Evolutionary conservation across 1,140 invertebrate species (phyloP), one percentile per base, ranked within the genome.

Genomic region (Zaprionus africanus): DNA sequence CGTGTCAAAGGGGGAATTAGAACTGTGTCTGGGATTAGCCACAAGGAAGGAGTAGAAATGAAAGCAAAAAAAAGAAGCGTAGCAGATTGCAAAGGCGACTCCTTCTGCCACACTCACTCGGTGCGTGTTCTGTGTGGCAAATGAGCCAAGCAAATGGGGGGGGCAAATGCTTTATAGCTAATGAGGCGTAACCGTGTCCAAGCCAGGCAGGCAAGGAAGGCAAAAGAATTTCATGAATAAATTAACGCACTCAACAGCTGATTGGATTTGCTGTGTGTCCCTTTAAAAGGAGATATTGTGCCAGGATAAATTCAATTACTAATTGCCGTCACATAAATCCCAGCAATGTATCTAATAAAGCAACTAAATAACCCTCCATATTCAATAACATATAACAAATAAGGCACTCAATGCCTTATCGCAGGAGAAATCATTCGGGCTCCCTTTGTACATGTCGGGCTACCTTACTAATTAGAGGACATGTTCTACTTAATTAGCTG

Each of bases 171-270:
- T 65, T 31, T 62, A 43, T 64, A 19, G 51, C 71, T 69, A 74
- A 74, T 70, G 67, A 53, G 53, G 53, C 59, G 17, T 57, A 59
- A 26, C 38, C 65, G 46, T 54, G 22, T 70, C 38, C 5, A 17
- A 13, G 36, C 54, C 54, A 11, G 31, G 9, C 4, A 34, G 31
- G 9, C 4, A 34, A 9, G 31, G 22, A 38, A 46, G 53, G 54
- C 12, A 54, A 59, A 53, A 53, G 59, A 81, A 81, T 71, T 81
- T 79, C 78, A 87, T 88, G 84, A 88, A 87, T 87, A 87, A 87
- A 87, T 84, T 87, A 88, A 81, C 81, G 57, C 78, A 71, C 62
- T 84, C 81, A 80, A 80, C 84, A 81, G 84, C 75, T 81, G 84
- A 88, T 87, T 87, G 74, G 83, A 81, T 87, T 82, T 69, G 66